Evolutionary conservation across 64 coral and sea anemone genomes (phyloP).

Genomic region (Pocillopora damicornis): DNA sequence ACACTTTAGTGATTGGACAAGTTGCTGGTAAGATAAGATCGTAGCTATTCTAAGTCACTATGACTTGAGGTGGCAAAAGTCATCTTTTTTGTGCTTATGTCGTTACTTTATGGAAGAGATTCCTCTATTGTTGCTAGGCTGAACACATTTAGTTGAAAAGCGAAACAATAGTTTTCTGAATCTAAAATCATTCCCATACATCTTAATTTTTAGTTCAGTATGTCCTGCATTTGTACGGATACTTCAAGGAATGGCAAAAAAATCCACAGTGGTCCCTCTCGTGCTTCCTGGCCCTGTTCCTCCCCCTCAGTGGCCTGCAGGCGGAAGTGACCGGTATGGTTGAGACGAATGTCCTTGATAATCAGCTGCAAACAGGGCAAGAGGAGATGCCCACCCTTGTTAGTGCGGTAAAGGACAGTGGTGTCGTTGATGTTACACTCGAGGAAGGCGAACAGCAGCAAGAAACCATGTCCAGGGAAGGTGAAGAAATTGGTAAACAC

Average conservation of each 20-base stretch:
- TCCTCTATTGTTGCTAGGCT: no score
- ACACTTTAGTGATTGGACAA: neutral
- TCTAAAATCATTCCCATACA: neutral
- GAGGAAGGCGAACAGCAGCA: neutral
- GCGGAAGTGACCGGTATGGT: neutral
- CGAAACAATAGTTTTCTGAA: neutral
- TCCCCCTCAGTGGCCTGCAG: neutral
- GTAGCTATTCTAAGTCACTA: neutral
- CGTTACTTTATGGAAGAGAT: no score
- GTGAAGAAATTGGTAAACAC: no score
- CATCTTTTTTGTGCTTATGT: neutral
- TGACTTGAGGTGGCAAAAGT: neutral
- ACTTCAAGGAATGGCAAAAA: neutral
- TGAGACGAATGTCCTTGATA: neutral
- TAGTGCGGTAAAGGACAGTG: neutral
- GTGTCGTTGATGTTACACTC: neutral
- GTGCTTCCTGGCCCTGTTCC: neutral
- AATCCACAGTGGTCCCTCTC: neutral
- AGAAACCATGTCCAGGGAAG: no score
- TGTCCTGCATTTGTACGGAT: neutral
- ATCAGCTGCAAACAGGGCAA: neutral
- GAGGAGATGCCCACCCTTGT: neutral
- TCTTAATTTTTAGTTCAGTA: neutral
- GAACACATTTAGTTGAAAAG: no score
- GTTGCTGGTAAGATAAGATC: neutral